Conservation (phyloP, 2,797 vertebrate genomes). For the Melanotaenia parkinsoni region DNA sequence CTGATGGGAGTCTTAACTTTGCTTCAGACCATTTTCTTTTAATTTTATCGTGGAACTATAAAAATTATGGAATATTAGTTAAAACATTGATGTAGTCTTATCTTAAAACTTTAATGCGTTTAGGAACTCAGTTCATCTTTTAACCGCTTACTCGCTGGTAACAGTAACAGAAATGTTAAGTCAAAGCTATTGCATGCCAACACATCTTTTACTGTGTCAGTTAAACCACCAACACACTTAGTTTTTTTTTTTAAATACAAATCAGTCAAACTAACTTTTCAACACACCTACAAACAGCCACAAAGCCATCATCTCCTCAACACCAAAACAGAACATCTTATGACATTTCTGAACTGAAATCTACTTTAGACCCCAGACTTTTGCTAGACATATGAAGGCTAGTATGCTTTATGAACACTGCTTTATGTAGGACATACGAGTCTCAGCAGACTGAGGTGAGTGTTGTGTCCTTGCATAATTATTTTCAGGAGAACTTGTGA, state of each 20-base stretch:
- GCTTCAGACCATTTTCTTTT: too few species aligned
- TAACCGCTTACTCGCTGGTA: neutral
- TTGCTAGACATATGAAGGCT: conserved; percentile 3
- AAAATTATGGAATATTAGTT: too few species aligned
- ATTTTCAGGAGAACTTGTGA: conserved; percentile 11
- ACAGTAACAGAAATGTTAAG: neutral
- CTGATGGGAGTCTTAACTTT: neutral
- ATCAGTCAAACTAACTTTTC: neutral
- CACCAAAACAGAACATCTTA: neutral
- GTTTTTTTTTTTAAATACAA: too few species aligned
- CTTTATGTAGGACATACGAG: conserved; percentile 25
- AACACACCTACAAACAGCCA: too few species aligned
- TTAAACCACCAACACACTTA: neutral
- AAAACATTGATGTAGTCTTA: too few species aligned
- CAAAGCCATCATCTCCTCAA: neutral
- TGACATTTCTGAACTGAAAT: neutral
- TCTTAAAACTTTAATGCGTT: neutral
- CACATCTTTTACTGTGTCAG: neutral
- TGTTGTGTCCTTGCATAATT: conserved; percentile 8
- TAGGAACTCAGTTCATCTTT: too few species aligned
- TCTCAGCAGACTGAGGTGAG: conserved; percentile 16
- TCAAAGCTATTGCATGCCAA: neutral
- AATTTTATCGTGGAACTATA: too few species aligned
- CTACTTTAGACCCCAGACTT: neutral
- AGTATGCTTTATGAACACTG: conserved; percentile 13